Evolutionary conservation across 2,888 invertebrate species (phyloP).

Genomic region (Eilema sororculum): DNA sequence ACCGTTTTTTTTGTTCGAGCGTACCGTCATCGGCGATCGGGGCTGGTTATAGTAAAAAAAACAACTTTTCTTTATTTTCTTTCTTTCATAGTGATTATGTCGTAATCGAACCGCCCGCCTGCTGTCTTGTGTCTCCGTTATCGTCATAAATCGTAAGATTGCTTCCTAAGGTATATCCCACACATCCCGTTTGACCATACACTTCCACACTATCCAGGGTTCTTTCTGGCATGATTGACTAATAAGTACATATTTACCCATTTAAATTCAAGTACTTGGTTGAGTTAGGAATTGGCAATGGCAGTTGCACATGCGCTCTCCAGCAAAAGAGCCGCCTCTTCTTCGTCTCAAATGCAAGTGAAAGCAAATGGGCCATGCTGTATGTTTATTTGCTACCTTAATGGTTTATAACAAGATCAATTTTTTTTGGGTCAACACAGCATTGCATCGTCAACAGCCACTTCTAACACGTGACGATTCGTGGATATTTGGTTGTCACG

Average conservation of each 20-base stretch:
- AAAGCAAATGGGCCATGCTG: not conserved
- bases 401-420: not conserved
- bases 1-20: too few relatives aligned
- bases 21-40: too few relatives aligned
- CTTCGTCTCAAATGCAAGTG: too few relatives aligned
- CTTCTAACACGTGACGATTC: not conserved
- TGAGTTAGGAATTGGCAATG: not conserved
- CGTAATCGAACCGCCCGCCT: too few relatives aligned
- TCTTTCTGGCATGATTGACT: not conserved
- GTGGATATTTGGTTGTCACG: not conserved
- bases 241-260: not conserved
- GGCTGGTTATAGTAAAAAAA: too few relatives aligned
- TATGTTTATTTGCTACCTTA: not conserved
- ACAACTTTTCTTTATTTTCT: too few relatives aligned
- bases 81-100: too few relatives aligned
- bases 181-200: not conserved
- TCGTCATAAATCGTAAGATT: too few relatives aligned
- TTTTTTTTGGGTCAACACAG: not conserved
- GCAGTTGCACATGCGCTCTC: not conserved
- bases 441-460: not conserved
- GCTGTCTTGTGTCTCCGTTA: too few relatives aligned
- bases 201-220: too few relatives aligned
- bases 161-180: too few relatives aligned
- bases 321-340: too few relatives aligned
- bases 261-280: not conserved